Evolutionary conservation across 2,888 invertebrate species (phyloP).

Genomic region (Melanchra persicariae): DNA sequence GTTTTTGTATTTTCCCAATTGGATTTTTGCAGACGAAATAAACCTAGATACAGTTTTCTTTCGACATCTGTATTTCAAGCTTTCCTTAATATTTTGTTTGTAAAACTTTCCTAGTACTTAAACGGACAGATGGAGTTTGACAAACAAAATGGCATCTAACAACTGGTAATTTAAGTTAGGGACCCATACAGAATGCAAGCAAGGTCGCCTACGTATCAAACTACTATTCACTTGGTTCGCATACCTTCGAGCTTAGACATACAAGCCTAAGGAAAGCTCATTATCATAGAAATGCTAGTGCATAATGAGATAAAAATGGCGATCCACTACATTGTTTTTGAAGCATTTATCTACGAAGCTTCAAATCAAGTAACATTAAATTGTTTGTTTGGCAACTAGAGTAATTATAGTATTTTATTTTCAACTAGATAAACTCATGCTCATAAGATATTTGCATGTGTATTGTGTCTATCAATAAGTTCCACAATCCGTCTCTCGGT

Average conservation of each 20-base stretch:
- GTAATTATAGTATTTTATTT: too few relatives aligned
- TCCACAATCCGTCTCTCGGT: neutral
- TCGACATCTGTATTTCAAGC: neutral
- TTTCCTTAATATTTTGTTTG: too few relatives aligned
- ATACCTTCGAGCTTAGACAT: constrained; percentile 49
- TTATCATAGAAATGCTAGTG: constrained; percentile 42
- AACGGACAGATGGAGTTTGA: constrained; percentile 31
- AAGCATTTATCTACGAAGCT: neutral
- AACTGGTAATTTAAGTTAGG: constrained; percentile 70
- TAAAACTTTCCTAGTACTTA: constrained; percentile 36
- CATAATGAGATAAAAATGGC: constrained; percentile 10
- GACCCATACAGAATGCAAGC: constrained; percentile 73
- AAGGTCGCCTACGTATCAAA: constrained; percentile 72
- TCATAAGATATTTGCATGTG: too few relatives aligned
- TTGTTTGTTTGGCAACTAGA: too few relatives aligned
- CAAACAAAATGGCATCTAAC: constrained; percentile 65
- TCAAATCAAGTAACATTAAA: neutral
- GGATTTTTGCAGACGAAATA: neutral
- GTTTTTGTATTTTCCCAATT: neutral
- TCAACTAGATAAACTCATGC: too few relatives aligned
- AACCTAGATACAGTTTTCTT: neutral
- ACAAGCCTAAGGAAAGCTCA: constrained; percentile 51
- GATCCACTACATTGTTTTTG: neutral
- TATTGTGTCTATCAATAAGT: neutral
- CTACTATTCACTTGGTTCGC: constrained; percentile 62